Base-by-base conservation (phyloP, 2,113 vertebrate genomes). In the Aleadryas rufinucha region DNA sequence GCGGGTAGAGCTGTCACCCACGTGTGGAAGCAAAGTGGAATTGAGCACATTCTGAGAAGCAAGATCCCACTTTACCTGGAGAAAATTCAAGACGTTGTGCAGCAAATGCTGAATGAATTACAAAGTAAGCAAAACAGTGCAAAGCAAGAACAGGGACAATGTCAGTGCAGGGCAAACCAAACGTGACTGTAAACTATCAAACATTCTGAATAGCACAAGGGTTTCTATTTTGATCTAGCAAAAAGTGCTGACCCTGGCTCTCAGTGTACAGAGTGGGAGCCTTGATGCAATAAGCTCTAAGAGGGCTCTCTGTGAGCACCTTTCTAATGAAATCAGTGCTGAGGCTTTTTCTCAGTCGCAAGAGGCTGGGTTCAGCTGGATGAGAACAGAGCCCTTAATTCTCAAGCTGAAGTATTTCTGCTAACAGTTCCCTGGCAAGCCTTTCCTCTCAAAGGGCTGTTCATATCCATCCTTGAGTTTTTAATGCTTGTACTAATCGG, bases 81-180 rank as follows among this genome's bases (percentile, higher is more conserved):
- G 22, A 95, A 96, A 86, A 93, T 99, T 86, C 98, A 98, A 69
- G 96, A 82, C 1, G 26, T 92, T 21, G 97, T 98, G 26, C 96
- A 96, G 69, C 98, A 99, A 92, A 96, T 98, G 77, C 97, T 96
- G 75, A 97, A 97, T 16, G 98, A 99, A 77, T 97, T 99, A 68
- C 98, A 97, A 94, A 97, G 98, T 99, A 96, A 99, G 99, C 41
- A 64, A 90, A 85, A n/a, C 2, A 2, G 16, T 6, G 39, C 50
- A 87, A 70, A 90, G 30, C 35, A 39, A 70, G 64, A 52, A 42
- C 13, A 56, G 63, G 47, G 69, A 31, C 69, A 56, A 13, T 54
- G 76, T 63, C 68, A 37, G 26, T 64, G 64, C 33, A 59, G 59
- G 39, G 50, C 42, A 87, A 80, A 63, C 10, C 22, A 68, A 66